Evolutionary conservation across 2,113 vertebrate genomes (phyloP).

Genomic region (Semnornis frantzii): DNA sequence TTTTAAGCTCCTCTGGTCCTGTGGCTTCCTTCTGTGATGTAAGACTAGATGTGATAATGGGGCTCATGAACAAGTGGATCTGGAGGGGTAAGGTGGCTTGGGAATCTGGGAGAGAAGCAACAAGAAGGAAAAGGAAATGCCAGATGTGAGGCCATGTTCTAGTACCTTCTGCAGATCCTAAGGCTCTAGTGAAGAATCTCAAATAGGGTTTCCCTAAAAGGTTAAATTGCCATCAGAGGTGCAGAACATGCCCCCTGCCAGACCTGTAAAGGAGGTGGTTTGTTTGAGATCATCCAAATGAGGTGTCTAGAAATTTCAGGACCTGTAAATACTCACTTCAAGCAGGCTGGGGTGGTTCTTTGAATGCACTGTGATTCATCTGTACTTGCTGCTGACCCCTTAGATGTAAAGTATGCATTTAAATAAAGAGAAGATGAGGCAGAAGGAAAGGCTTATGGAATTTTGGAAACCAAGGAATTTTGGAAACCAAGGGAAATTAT

Average conservation of each 20-base stretch:
- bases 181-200: not conserved
- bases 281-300: not conserved
- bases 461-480: not conserved
- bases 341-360: not conserved
- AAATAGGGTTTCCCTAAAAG: not conserved
- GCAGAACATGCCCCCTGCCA: not conserved
- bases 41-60: not conserved
- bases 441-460: not conserved
- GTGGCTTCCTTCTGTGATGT: not conserved
- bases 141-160: not conserved
- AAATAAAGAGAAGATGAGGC: not conserved
- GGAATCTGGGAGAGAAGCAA: not conserved
- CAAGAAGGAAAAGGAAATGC: not conserved
- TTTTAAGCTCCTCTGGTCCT: not conserved
- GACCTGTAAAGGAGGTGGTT: not conserved
- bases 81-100: not conserved
- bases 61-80: fast-evolving
- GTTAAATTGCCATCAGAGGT: not conserved
- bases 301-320: not conserved
- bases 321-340: not conserved
- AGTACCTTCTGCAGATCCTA: not conserved
- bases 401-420: not conserved
- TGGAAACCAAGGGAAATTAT: not conserved
- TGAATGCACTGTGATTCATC: not conserved
- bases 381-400: not conserved